phyloP scores from a whole-genome alignment of 2,113 vertebrate genomes.

The Antechinus flavipes region DNA sequence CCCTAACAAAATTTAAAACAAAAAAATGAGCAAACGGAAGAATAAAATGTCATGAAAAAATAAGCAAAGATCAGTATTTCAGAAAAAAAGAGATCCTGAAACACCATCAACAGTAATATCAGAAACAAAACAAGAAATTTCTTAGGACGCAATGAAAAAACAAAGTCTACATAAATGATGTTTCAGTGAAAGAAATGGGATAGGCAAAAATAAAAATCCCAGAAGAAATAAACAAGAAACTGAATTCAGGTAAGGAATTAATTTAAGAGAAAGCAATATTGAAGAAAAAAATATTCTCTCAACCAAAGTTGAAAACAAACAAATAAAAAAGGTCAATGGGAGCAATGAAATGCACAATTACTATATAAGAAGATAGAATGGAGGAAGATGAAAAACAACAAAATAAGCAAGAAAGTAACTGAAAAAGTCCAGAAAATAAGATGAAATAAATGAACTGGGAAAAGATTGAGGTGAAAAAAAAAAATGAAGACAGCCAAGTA shows the following conservation, averaged over 20 bases:
- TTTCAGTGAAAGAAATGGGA: not conserved
- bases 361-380: too few relatives aligned
- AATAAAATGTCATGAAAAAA: not conserved
- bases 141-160: not conserved
- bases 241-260: not conserved
- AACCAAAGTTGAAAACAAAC: not conserved
- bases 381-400: too few relatives aligned
- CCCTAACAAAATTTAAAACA: too few relatives aligned
- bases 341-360: not conserved
- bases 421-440: too few relatives aligned
- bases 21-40: not conserved
- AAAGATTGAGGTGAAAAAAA: too few relatives aligned
- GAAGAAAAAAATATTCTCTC: not conserved
- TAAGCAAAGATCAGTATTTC: not conserved
- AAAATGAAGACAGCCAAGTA: too few relatives aligned
- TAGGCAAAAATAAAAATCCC: too few relatives aligned
- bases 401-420: too few relatives aligned
- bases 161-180: not conserved
- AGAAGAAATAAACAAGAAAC: not conserved
- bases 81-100: not conserved
- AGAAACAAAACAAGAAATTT: not conserved
- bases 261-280: not conserved
- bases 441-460: too few relatives aligned
- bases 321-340: not conserved
- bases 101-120: not conserved